Percentiles rank a stretch among this genome's conserved stretches.
These are phyloP conservation scores for Papilio elwesi DNA, from an alignment of 2,888 invertebrate species.

Conservation along the genomic window DNA sequence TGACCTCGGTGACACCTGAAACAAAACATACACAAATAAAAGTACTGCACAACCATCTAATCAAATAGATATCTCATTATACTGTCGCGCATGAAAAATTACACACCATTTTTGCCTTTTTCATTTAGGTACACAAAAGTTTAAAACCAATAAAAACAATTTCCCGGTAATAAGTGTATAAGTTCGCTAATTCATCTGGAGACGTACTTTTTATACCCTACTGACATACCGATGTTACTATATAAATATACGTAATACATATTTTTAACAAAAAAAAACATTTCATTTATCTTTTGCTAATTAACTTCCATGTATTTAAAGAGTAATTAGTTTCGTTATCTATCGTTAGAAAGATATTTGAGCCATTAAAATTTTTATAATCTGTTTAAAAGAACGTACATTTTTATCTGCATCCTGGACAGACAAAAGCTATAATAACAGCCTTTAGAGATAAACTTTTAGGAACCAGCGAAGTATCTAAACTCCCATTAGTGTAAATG, in stretches of 20 bases:
- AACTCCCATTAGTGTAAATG: conserved; percentile 15
- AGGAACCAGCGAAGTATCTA: conserved; percentile 5
- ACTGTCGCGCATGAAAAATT: too few species aligned
- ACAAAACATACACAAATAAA: conserved; percentile 41
- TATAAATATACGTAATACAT: too few species aligned
- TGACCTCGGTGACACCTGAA: conserved; percentile 68
- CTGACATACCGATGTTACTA: too few species aligned
- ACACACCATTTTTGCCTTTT: too few species aligned
- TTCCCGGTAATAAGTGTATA: neutral
- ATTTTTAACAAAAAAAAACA: neutral
- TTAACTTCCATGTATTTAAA: neutral
- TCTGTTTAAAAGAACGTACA: conserved; percentile 1
- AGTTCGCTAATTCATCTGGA: neutral
- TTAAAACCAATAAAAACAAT: too few species aligned
- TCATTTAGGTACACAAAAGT: too few species aligned
- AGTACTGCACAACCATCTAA: neutral
- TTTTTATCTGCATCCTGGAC: conserved; percentile 7
- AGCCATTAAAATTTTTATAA: neutral
- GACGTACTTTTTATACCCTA: neutral
- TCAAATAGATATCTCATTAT: too few species aligned
- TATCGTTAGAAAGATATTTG: neutral
- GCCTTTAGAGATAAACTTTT: neutral
- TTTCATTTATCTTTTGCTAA: neutral
- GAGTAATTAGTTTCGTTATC: neutral
- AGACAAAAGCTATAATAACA: neutral